Evolutionary conservation across 2,113 vertebrate species (phyloP).

Genomic region (Rhynchomys soricoides): DNA sequence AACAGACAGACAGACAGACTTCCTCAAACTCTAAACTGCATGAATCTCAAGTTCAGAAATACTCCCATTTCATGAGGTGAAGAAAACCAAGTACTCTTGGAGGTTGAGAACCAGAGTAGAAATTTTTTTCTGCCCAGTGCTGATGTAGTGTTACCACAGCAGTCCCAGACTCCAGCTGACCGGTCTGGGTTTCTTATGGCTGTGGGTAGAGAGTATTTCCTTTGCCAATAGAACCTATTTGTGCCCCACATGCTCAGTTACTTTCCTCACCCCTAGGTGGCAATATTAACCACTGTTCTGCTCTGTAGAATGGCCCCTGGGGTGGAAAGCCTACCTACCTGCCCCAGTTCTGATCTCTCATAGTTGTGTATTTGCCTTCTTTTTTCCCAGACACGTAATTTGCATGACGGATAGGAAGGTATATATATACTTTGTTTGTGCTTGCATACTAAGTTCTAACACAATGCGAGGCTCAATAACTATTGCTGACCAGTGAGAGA

Average conservation of each 20-base stretch:
- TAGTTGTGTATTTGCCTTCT: not conserved
- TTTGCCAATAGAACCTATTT: not conserved
- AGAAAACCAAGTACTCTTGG: not conserved
- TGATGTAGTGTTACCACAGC: not conserved
- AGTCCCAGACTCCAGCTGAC: not conserved
- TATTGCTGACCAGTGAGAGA: not conserved
- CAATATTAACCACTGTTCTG: not conserved
- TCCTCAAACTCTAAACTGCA: not conserved
- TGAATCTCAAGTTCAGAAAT: not conserved
- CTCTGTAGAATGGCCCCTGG: not conserved
- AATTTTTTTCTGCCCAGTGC: not conserved
- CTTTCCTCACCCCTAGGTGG: not conserved
- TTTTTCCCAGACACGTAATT: not conserved
- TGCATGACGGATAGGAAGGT: not conserved
- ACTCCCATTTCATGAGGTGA: not conserved
- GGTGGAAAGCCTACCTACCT: not conserved
- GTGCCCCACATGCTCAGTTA: not conserved
- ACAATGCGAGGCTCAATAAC: not conserved
- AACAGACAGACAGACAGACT: not conserved
- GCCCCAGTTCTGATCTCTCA: not conserved
- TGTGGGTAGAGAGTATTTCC: not conserved
- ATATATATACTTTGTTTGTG: not conserved
- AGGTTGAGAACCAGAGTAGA: not conserved
- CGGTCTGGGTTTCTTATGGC: not conserved
- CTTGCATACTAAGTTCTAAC: not conserved